Evolutionary conservation across 2,797 vertebrate species (phyloP).

Genomic region (Falco peregrinus): DNA sequence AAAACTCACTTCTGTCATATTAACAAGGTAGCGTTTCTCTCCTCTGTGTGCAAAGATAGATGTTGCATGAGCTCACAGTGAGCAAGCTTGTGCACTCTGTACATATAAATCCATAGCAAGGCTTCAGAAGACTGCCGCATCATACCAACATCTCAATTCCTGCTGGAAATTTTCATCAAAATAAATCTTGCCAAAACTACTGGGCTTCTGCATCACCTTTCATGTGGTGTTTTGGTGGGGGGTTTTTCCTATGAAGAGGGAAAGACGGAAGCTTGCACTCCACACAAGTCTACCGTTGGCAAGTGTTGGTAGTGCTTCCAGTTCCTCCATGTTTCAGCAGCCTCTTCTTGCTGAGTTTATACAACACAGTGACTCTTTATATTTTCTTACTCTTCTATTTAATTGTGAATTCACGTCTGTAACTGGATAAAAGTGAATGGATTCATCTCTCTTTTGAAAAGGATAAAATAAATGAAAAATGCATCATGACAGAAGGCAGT

Average conservation of each 20-base stretch:
- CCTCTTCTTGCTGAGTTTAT: background rate
- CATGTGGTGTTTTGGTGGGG: too few species aligned
- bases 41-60: background rate
- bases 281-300: background rate
- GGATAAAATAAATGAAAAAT: background rate
- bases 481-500: background rate
- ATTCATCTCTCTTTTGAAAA: background rate
- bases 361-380: background rate
- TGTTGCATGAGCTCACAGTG: background rate
- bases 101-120: background rate
- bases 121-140: background rate
- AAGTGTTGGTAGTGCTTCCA: background rate
- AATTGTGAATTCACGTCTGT: background rate
- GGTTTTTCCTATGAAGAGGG: background rate
- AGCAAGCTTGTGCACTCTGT: background rate
- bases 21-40: background rate
- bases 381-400: background rate
- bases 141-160: background rate
- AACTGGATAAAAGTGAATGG: background rate
- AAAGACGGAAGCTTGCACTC: background rate
- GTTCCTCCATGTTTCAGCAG: background rate
- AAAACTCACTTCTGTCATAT: background rate
- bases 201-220: background rate
- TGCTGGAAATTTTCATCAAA: background rate
- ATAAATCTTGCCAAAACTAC: background rate